These are phyloP conservation scores for Nestor notabilis DNA, from an alignment of 2,113 vertebrate species.

Conservation along the genomic window DNA sequence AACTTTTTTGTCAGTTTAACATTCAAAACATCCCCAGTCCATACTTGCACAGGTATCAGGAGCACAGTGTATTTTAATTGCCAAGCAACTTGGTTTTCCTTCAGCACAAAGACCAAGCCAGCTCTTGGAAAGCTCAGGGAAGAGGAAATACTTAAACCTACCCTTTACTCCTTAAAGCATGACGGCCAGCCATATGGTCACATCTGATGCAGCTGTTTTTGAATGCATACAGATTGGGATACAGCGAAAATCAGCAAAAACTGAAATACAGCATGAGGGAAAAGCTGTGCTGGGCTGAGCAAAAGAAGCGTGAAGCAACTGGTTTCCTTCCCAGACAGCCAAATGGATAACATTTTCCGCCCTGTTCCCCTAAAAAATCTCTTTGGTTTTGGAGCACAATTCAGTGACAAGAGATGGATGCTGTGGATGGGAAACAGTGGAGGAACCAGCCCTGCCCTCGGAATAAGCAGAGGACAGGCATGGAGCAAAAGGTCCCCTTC, in stretches of 20 bases:
- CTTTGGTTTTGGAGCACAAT: background rate
- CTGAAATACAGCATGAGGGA: background rate
- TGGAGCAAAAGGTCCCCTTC: background rate
- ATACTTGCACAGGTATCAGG: background rate
- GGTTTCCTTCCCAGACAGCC: background rate
- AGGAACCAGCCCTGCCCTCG: background rate
- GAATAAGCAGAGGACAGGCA: fast-evolving
- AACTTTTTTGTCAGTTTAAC: background rate
- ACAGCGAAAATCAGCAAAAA: background rate
- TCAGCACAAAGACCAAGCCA: background rate
- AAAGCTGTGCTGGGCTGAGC: background rate
- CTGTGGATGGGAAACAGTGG: background rate
- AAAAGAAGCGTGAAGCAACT: background rate
- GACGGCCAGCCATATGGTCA: background rate
- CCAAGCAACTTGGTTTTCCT: background rate
- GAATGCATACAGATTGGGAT: background rate
- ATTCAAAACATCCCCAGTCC: background rate
- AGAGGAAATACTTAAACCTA: background rate
- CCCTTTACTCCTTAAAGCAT: background rate
- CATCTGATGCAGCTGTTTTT: background rate
- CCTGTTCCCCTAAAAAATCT: background rate
- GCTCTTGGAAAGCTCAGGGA: background rate
- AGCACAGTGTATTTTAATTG: background rate
- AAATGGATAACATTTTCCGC: background rate
- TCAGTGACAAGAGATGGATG: background rate